phyloP scores from a whole-genome alignment of 2,113 vertebrate species.

The Lates calcarifer region DNA sequence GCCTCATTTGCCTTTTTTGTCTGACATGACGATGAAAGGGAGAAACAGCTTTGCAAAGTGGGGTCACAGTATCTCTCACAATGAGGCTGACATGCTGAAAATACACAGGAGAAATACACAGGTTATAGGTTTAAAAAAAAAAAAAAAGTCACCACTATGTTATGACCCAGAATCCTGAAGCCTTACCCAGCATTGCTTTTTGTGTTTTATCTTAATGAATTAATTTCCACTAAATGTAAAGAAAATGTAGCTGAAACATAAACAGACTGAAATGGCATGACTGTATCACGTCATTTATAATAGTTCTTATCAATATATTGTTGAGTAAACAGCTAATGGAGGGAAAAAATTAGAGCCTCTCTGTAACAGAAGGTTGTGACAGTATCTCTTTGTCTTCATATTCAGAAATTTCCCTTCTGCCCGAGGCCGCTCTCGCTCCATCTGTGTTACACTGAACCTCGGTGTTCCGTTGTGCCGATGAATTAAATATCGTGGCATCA shows the following conservation, averaged over 20 bases:
- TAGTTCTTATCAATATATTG: neutral
- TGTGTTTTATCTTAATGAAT: neutral
- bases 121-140: slow-evolving; percentile 6
- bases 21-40: slow-evolving; percentile 11
- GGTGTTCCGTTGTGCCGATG: slow-evolving; percentile 66
- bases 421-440: neutral
- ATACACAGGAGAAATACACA: slow-evolving; percentile 24
- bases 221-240: neutral
- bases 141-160: neutral
- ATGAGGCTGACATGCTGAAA: slow-evolving; percentile 37
- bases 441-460: slow-evolving; percentile 44
- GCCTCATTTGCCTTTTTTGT: slow-evolving; percentile 53
- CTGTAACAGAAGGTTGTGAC: slow-evolving; percentile 47
- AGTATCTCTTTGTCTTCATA: slow-evolving; percentile 46
- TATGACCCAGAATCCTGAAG: neutral
- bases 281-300: neutral
- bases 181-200: neutral
- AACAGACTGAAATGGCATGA: neutral
- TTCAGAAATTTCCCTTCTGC: slow-evolving; percentile 24
- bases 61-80: neutral
- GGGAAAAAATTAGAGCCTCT: neutral
- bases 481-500: slow-evolving; percentile 85
- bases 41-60: slow-evolving; percentile 25
- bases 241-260: neutral
- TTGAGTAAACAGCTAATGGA: neutral